Evolutionary conservation across 2,113 vertebrate genomes (phyloP).

Genomic region (Tachycineta bicolor): DNA sequence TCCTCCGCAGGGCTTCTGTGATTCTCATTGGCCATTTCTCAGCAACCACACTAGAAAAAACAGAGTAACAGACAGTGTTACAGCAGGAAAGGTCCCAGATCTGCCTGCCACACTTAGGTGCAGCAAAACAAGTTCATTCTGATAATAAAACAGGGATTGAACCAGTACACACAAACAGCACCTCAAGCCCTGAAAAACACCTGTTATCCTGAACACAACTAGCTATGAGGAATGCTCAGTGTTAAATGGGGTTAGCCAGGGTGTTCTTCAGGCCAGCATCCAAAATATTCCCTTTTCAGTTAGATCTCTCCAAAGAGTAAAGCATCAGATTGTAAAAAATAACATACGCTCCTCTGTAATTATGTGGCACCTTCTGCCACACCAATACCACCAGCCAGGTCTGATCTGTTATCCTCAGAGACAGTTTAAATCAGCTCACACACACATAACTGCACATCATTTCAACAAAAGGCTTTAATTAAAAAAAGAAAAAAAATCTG

Average conservation of each 20-base stretch:
- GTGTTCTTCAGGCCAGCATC: background rate
- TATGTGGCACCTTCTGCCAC: background rate
- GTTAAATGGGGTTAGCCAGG: background rate
- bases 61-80: background rate
- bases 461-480: background rate
- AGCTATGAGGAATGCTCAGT: background rate
- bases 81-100: background rate
- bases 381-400: background rate
- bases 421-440: background rate
- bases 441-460: background rate
- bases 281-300: background rate
- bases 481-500: background rate
- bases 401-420: background rate
- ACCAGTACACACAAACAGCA: background rate
- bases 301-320: background rate
- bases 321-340: background rate
- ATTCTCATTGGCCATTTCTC: constrained; percentile 95
- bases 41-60: constrained; percentile 74
- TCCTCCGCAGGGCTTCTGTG: constrained; percentile 88
- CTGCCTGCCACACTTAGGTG: background rate
- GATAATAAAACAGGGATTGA: background rate
- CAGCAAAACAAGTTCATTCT: background rate
- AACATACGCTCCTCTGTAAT: background rate
- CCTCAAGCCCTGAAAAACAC: background rate
- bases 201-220: background rate